Base-by-base conservation (phyloP, 2,888 invertebrate species). In the Balanococcus diminutus region DNA sequence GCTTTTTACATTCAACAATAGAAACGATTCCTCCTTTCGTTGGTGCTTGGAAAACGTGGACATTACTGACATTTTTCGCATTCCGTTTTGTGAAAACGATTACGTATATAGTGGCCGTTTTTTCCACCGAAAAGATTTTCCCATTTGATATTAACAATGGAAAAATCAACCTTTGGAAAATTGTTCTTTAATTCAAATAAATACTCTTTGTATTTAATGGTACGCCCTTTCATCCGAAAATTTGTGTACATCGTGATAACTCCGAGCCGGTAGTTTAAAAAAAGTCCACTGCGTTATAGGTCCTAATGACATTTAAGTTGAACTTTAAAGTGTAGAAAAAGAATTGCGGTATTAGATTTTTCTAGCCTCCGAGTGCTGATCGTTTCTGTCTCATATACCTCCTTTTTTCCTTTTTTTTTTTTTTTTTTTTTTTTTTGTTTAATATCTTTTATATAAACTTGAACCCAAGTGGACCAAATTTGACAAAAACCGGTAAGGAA, bases 141-240 rank as follows among this genome's bases (percentile, higher is more conserved):
- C 82, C 82, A 82, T 82, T 82, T 46, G 42, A 82, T 82, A 82
- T 82, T 82, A 46, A 82, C 82, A 82, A 82, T 82, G 28, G 82
- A 51, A 51, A 82, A 82, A 82, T 82, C 82, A 82, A 82, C 28
- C 82, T 82, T 82, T 28, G 82, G 82, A 82, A 82, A 82, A 82
- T 82, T 82, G 82, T 82, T 51, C 82, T 82, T 82, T 82, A 82
- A 82, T 82, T 82, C 82, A 46, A 82, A 82, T 82, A 82, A 46
- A 82, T 46, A 39, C 82, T 82, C 39, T 46, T 42, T 82, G 82
- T 46, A 82, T 51, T 82, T 82, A 81, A 81, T 82, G 82, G 82
- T 46, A 82, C 39, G 46, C 16, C 39, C 46, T 81, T 81, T 42
- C 81, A 81, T 25, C 81, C 81, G 42, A 42, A 81, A 81, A 81